phyloP scores from a whole-genome alignment of 2,797 vertebrate genomes.

The Tapirus indicus region DNA sequence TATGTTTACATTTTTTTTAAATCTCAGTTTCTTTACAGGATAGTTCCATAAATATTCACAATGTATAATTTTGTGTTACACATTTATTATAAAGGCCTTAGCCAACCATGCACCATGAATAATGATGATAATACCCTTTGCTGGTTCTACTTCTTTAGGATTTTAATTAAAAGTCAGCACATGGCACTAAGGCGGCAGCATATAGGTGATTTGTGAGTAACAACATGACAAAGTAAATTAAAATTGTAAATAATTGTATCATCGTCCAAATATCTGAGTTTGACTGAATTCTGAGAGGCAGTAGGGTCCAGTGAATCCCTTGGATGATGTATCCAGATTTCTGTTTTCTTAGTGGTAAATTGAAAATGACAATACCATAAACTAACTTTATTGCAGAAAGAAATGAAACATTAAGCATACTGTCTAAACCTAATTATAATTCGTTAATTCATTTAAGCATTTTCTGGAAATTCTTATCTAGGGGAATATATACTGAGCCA shows the following conservation, averaged over 20 bases:
- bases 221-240: constrained; percentile 51
- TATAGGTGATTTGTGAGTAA: constrained; percentile 38
- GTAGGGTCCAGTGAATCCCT: not conserved
- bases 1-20: constrained; percentile 33
- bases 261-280: not conserved
- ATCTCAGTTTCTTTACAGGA: constrained; percentile 16
- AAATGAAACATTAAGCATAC: not conserved
- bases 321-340: not conserved
- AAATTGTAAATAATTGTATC: constrained; percentile 32
- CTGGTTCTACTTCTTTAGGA: constrained; percentile 16
- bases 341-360: not conserved
- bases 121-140: constrained; percentile 12
- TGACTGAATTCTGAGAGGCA: not conserved
- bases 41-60: constrained; percentile 34
- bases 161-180: constrained; percentile 68
- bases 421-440: constrained; percentile 17
- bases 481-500: not conserved
- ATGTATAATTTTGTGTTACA: not conserved
- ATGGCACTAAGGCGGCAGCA: not conserved
- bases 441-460: not conserved
- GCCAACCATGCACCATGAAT: not conserved
- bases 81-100: constrained; percentile 15
- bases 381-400: not conserved
- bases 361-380: not conserved
- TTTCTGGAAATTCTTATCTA: not conserved